phyloP scores from a whole-genome alignment of 2,113 vertebrate species.

The cattle (Bos taurus) region DNA sequence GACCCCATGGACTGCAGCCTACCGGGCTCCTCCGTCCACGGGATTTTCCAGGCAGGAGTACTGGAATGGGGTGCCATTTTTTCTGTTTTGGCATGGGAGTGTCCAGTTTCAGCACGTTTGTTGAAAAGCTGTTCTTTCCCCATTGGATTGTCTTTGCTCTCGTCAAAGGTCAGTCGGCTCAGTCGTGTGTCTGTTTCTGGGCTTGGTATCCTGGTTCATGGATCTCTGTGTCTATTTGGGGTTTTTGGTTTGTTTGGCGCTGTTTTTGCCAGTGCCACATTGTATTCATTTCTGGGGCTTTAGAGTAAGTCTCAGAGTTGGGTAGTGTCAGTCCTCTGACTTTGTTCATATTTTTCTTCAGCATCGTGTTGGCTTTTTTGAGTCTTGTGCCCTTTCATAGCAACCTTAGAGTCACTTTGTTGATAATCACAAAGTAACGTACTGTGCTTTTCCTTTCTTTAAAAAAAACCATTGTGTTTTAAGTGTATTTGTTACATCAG shows the following conservation, averaged over 20 bases:
- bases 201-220: background rate
- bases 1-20: too few species aligned
- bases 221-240: background rate
- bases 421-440: background rate
- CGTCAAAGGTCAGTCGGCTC: background rate
- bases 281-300: background rate
- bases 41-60: too few species aligned
- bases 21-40: too few species aligned
- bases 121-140: background rate
- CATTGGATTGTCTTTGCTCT: background rate
- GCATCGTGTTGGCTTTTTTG: background rate
- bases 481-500: background rate
- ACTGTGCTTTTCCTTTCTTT: background rate
- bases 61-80: too few species aligned
- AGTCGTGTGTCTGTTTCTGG: background rate
- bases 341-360: background rate
- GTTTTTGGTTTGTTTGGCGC: background rate
- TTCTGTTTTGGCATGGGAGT: background rate
- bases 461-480: background rate
- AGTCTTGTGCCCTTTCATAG: background rate
- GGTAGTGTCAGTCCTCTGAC: background rate
- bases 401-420: background rate
- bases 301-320: background rate
- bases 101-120: background rate
- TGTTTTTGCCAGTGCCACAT: background rate